Percentiles rank a stretch among this genome's conserved stretches.
Evolutionary conservation across 2,888 invertebrate species (phyloP).

Genomic region (Hemistola chrysoprasaria): DNA sequence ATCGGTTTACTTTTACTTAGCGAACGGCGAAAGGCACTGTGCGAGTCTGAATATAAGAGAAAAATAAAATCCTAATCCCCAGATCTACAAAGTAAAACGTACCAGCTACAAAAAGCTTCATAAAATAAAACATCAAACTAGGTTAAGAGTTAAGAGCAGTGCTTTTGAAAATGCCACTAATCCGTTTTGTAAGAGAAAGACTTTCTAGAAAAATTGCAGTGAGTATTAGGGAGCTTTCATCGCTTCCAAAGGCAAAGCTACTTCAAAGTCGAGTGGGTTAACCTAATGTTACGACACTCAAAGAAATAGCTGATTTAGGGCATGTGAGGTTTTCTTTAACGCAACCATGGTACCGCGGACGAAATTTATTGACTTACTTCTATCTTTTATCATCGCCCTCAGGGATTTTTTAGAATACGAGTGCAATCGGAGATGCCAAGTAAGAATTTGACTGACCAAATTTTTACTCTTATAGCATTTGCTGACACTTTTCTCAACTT

Average conservation of each 20-base stretch:
- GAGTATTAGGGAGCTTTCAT: slow-evolving; percentile 48
- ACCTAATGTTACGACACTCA: slow-evolving; percentile 55
- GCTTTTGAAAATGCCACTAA: slow-evolving; percentile 32
- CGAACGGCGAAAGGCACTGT: slow-evolving; percentile 5
- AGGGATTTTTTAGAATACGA: too few species aligned
- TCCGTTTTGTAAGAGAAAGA: slow-evolving; percentile 48
- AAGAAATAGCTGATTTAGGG: slow-evolving; percentile 56
- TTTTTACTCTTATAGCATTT: too few species aligned
- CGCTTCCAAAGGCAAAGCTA: slow-evolving; percentile 46
- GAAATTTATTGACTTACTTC: slow-evolving; percentile 32
- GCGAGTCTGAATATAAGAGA: not conserved
- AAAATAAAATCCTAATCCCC: too few species aligned
- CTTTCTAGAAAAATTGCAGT: slow-evolving; percentile 36
- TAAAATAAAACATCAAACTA: slow-evolving; percentile 18
- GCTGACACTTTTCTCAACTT: too few species aligned
- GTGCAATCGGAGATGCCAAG: too few species aligned
- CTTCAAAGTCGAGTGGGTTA: slow-evolving; percentile 54
- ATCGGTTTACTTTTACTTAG: slow-evolving; percentile 12
- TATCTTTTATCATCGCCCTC: slow-evolving; percentile 21
- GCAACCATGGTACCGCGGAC: slow-evolving; percentile 29
- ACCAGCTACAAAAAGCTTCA: slow-evolving; percentile 5
- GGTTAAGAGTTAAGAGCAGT: slow-evolving; percentile 24
- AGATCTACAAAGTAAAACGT: not conserved
- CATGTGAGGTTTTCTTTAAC: slow-evolving; percentile 40
- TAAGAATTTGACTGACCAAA: too few species aligned